Percentiles rank a stretch among this genome's conserved stretches.
Evolutionary conservation across 2,888 invertebrate genomes (phyloP).

Genomic region (Heteromurus nitidus): DNA sequence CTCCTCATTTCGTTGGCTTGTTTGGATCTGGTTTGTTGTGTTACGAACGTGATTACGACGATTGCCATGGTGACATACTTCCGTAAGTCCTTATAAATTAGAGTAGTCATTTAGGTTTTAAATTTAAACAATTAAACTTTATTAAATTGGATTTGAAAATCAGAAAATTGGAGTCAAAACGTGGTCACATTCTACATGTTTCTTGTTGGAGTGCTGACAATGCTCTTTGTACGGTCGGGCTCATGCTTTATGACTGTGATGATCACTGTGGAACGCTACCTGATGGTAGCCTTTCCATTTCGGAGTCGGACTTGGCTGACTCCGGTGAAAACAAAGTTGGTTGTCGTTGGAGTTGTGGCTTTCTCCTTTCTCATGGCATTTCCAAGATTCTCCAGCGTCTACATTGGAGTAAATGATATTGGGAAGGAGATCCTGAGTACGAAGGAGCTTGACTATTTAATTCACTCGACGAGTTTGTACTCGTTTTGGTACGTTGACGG

Average conservation of each 20-base stretch:
- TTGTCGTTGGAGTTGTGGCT: background rate
- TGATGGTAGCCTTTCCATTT: background rate
- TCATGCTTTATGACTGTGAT: background rate
- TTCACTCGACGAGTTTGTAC: background rate
- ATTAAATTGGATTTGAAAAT: background rate
- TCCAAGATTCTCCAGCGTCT: background rate
- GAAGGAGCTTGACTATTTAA: background rate
- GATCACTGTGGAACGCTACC: background rate
- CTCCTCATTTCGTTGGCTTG: background rate
- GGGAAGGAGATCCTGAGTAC: background rate
- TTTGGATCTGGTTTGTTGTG: background rate
- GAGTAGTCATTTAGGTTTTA: background rate
- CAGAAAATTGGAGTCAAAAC: background rate
- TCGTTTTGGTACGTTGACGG: background rate
- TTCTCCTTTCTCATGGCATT: background rate
- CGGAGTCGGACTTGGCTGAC: background rate
- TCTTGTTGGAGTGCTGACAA: background rate
- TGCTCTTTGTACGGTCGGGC: background rate
- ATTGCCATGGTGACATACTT: background rate
- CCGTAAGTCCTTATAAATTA: background rate
- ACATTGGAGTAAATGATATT: background rate
- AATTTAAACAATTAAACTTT: background rate
- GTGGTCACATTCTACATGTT: background rate
- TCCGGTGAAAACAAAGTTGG: background rate
- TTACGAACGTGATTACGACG: background rate